Evolutionary conservation across 2,888 invertebrate species (phyloP).

Genomic region (Cryptus viduatorius): DNA sequence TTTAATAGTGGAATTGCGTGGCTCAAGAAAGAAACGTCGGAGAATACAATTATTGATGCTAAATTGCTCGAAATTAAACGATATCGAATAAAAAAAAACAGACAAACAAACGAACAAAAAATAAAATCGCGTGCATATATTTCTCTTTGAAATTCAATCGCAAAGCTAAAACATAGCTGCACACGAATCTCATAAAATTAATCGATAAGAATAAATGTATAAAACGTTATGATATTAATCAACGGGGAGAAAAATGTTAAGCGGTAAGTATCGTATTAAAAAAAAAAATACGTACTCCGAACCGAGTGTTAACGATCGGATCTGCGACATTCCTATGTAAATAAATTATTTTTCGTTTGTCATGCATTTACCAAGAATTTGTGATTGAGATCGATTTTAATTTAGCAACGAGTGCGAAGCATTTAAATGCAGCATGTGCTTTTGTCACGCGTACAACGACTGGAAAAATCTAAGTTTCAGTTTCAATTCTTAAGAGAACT

Average conservation of each 20-base stretch:
- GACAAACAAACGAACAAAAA: not conserved
- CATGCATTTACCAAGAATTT: conserved; percentile 40
- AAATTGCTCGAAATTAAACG: conserved; percentile 25
- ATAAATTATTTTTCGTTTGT: conserved; percentile 58
- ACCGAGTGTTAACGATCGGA: conserved; percentile 39
- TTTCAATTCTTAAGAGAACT: conserved; percentile 40
- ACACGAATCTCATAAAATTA: conserved; percentile 47
- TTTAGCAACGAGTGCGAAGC: conserved; percentile 33
- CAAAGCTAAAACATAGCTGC: conserved; percentile 42
- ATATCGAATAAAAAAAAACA: conserved; percentile 5
- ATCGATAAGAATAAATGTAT: conserved; percentile 63
- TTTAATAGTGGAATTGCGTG: conserved; percentile 40
- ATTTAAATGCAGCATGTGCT: conserved; percentile 43
- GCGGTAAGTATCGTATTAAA: conserved; percentile 37
- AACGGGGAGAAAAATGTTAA: conserved; percentile 19
- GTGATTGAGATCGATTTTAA: conserved; percentile 46
- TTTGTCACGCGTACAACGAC: conserved; percentile 64
- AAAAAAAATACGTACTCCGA: conserved; percentile 5
- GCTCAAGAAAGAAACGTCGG: conserved; percentile 39
- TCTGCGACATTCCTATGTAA: conserved; percentile 67
- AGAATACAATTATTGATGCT: conserved; percentile 26
- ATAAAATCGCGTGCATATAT: conserved; percentile 28
- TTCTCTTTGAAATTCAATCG: conserved; percentile 27
- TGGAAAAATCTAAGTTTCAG: conserved; percentile 53
- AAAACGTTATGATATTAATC: conserved; percentile 60